phyloP scores from a whole-genome alignment of 2,888 invertebrate genomes.

The Tachystola acroxantha region DNA sequence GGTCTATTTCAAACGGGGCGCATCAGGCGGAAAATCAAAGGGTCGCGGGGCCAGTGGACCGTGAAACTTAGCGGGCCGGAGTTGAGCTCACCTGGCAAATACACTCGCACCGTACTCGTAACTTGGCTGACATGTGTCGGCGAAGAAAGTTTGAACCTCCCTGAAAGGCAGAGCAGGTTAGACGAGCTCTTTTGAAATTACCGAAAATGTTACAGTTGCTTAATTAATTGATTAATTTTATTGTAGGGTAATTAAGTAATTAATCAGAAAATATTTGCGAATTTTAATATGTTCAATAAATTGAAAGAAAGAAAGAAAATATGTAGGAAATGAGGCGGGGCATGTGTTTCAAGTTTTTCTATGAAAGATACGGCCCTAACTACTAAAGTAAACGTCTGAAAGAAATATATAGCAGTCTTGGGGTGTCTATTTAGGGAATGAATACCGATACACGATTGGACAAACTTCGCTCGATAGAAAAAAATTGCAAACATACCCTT shows the following conservation, averaged over 20 bases:
- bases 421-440: too few species aligned
- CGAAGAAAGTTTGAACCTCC: constrained; percentile 6
- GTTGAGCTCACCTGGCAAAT: constrained; percentile 20
- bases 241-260: background rate
- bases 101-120: constrained; percentile 16
- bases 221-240: background rate
- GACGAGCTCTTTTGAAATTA: background rate
- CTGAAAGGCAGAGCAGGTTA: background rate
- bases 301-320: too few species aligned
- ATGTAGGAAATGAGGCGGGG: too few species aligned
- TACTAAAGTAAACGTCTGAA: too few species aligned
- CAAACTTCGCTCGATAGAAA: too few species aligned
- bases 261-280: too few species aligned
- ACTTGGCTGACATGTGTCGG: constrained; percentile 18
- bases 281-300: too few species aligned
- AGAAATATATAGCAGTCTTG: too few species aligned
- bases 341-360: too few species aligned
- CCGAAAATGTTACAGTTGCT: background rate
- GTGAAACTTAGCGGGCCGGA: constrained; percentile 25
- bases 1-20: constrained; percentile 33
- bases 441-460: too few species aligned
- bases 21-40: constrained; percentile 39
- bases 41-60: constrained; percentile 22
- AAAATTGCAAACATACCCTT: too few species aligned
- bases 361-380: too few species aligned